Evolutionary conservation across 2,888 invertebrate genomes (phyloP), one percentile per base, ranked within the genome.

Genomic region (Mactromeris polynyma): DNA sequence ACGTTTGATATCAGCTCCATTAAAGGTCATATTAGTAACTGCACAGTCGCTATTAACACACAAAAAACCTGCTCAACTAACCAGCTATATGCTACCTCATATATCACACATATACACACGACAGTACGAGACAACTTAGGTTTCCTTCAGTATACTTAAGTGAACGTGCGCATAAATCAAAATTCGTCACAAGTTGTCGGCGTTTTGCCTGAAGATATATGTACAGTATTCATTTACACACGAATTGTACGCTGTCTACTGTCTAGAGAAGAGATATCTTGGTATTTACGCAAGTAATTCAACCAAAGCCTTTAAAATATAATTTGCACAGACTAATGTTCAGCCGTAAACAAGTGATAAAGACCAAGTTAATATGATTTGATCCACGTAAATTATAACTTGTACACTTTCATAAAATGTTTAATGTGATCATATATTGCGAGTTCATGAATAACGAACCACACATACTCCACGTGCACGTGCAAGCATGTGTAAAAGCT

Each of bases 161-260:
- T 26, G 36, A 73, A 73, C 54, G 58, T 40, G 46, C 2, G 36
- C 21, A 84, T 84, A 84, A 84, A 84, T 84, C 84, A 78, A 9
- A 19, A 26, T 21, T n/a, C 54, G 84, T 84, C 84, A 54, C 51
- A 51, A 78, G 19, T 77, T 51, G 46, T 26, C 77, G 46, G 73
- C 54, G 77, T 84, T 78, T 84, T 17, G 84, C 84, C 84, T 54
- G 11, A 36, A 84, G 84, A 78, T 54, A 84, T 84, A 78, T 54
- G 54, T 46, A 26, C 17, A 40, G 17, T 77, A 46, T 84, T 51
- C 54, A 84, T 84, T 84, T 54, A 40, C 51, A 84, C 84, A 78
- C 36, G 46, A 78, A 73, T 73, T 78, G 51, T 78, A 54, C 54
- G 19, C 46, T 46, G 46, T 46, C 46, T 46, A 17, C 14, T 46